Percentiles rank a stretch among this genome's conserved stretches.
These are phyloP conservation scores for Andrena hattorfiana DNA, from an alignment of 2,888 invertebrate genomes.

Conservation along the genomic window DNA sequence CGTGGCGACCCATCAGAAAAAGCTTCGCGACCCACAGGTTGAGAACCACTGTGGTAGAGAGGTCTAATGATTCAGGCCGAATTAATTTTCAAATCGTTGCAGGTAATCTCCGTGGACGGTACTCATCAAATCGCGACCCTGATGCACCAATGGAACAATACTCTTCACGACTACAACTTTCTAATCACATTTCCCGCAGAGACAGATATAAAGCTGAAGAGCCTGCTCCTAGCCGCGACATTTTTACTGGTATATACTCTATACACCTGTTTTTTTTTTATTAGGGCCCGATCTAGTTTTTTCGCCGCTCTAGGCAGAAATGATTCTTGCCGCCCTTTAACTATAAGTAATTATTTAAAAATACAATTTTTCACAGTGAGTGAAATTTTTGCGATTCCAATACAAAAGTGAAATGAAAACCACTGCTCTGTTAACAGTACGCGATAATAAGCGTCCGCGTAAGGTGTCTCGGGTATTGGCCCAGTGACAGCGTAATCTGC, in stretches of 20 bases:
- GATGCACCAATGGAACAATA: slow-evolving; percentile 90
- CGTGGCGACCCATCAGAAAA: neutral
- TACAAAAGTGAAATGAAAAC: no score
- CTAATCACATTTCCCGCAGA: slow-evolving; percentile 91
- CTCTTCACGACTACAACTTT: slow-evolving; percentile 90
- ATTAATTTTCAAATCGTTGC: neutral
- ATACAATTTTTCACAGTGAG: no score
- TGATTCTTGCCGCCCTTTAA: neutral
- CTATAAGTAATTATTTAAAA: no score
- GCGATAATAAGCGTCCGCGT: no score
- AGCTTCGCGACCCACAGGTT: no score
- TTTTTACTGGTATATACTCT: slow-evolving; percentile 91
- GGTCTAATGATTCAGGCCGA: neutral
- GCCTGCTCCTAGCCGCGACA: slow-evolving; percentile 91
- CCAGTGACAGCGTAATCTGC: no score
- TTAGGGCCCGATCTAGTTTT: no score
- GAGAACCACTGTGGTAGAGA: no score
- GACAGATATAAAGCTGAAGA: slow-evolving; percentile 91
- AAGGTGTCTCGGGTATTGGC: no score
- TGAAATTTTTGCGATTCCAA: no score
- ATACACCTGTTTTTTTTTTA: neutral
- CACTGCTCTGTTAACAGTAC: no score
- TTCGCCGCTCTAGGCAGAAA: no score
- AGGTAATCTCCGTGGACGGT: slow-evolving; percentile 85
- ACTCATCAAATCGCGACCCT: slow-evolving; percentile 89